phyloP scores from a whole-genome alignment of 1,140 invertebrate genomes.

The Solenopsis fugax region DNA sequence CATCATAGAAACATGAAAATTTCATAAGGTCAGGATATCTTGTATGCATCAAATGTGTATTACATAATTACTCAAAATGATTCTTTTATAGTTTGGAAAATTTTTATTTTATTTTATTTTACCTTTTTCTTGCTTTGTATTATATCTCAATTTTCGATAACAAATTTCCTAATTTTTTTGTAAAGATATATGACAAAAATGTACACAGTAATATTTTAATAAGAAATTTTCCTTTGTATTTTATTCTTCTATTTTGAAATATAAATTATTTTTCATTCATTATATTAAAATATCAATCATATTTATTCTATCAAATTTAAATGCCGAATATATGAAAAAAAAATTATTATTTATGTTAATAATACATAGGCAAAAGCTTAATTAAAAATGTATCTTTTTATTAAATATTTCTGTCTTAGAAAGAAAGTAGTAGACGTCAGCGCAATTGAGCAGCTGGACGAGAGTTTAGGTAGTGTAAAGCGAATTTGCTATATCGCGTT shows the following conservation, averaged over 20 bases:
- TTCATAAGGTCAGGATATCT: neutral
- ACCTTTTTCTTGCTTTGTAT: neutral
- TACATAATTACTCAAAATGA: neutral
- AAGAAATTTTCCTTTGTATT: neutral
- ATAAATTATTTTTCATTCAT: neutral
- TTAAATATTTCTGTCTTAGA: neutral
- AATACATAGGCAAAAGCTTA: neutral
- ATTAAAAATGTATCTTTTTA: neutral
- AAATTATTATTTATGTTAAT: neutral
- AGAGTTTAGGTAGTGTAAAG: neutral
- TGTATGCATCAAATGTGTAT: neutral
- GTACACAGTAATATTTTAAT: neutral
- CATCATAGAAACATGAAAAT: conserved; percentile 5
- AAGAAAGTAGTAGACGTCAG: neutral
- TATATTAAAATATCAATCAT: too few relatives aligned
- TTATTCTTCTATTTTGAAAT: neutral
- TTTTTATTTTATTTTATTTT: neutral
- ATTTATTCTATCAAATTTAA: neutral
- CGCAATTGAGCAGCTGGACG: neutral
- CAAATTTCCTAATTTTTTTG: neutral
- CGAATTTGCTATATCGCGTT: conserved; percentile 2
- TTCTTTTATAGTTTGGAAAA: neutral
- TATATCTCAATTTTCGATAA: neutral
- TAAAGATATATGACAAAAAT: neutral
- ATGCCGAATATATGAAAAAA: neutral